phyloP scores from a whole-genome alignment of 2,888 invertebrate genomes.

The Stictocephala bisonia region DNA sequence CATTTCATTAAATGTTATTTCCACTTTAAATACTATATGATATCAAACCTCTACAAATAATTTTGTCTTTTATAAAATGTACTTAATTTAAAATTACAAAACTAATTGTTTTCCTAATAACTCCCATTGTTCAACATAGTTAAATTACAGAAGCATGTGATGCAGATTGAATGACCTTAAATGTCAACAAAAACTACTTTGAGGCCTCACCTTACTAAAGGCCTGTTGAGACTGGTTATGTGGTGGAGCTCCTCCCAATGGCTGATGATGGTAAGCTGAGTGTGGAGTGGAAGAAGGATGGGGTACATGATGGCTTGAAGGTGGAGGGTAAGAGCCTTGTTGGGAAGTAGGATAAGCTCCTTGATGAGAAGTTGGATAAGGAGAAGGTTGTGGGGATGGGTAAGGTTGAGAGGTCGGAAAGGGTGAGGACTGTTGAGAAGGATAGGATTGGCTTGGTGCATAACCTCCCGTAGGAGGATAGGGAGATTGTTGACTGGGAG shows the following conservation, averaged over 20 bases:
- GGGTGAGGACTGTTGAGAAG: constrained; percentile 59
- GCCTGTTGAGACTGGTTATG: constrained; percentile 46
- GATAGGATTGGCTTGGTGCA: constrained; percentile 56
- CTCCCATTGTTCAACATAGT: too few relatives aligned
- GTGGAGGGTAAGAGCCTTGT: constrained; percentile 53
- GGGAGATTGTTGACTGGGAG: constrained; percentile 47
- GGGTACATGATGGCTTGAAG: constrained; percentile 49
- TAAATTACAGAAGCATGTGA: too few relatives aligned
- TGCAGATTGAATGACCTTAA: too few relatives aligned
- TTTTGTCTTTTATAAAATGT: too few relatives aligned
- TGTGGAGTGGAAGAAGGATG: constrained; percentile 51
- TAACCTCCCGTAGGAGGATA: too few relatives aligned
- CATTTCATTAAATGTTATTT: too few relatives aligned
- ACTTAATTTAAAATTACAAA: too few relatives aligned
- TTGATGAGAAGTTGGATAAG: constrained; percentile 47
- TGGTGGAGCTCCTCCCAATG: constrained; percentile 49
- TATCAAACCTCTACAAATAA: too few relatives aligned
- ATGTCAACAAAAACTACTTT: too few relatives aligned
- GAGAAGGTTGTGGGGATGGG: constrained; percentile 27
- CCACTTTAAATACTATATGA: too few relatives aligned
- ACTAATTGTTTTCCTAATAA: too few relatives aligned
- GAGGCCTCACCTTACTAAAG: constrained; percentile 48
- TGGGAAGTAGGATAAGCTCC: constrained; percentile 54
- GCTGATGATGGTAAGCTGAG: constrained; percentile 47
- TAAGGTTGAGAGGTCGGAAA: constrained; percentile 53